These are phyloP conservation scores for Acleris emargana DNA, from an alignment of 2,888 invertebrate genomes.

Conservation along the genomic window DNA sequence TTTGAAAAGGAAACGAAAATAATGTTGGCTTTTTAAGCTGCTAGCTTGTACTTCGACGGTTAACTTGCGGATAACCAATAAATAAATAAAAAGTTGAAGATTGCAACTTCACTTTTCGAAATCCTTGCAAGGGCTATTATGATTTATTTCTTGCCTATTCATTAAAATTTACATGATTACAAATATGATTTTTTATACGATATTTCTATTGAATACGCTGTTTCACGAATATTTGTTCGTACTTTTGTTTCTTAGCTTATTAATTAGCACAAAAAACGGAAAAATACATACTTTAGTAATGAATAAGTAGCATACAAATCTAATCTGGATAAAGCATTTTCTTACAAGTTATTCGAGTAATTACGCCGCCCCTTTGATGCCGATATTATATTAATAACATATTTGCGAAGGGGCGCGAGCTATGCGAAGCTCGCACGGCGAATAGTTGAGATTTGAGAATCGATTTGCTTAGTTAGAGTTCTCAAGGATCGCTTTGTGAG, in stretches of 20 bases:
- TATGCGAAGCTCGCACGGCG: slow-evolving; percentile 47
- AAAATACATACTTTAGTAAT: slow-evolving; percentile 13
- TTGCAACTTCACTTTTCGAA: too few relatives aligned
- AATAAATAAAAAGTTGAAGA: neutral
- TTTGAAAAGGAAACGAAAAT: slow-evolving; percentile 26
- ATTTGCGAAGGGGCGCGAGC: slow-evolving; percentile 47
- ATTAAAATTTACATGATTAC: too few relatives aligned
- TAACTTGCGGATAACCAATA: too few relatives aligned
- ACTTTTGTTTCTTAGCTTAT: too few relatives aligned
- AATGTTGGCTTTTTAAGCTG: slow-evolving; percentile 11
- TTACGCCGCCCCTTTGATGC: slow-evolving; percentile 30
- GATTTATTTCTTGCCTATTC: too few relatives aligned
- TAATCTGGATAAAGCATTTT: slow-evolving; percentile 24
- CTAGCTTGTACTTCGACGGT: neutral
- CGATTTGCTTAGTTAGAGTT: slow-evolving; percentile 34
- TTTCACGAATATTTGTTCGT: too few relatives aligned
- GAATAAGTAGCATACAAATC: slow-evolving; percentile 7
- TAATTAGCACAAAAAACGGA: too few relatives aligned
- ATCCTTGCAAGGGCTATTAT: too few relatives aligned
- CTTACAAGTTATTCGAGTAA: slow-evolving; percentile 21
- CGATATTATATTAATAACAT: slow-evolving; percentile 41
- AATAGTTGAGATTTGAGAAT: slow-evolving; percentile 44
- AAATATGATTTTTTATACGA: too few relatives aligned
- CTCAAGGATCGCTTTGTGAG: neutral
- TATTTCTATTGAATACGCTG: too few relatives aligned